Base-by-base conservation (phyloP, 1,140 invertebrate genomes). In the Lepidurus couesii region DNA sequence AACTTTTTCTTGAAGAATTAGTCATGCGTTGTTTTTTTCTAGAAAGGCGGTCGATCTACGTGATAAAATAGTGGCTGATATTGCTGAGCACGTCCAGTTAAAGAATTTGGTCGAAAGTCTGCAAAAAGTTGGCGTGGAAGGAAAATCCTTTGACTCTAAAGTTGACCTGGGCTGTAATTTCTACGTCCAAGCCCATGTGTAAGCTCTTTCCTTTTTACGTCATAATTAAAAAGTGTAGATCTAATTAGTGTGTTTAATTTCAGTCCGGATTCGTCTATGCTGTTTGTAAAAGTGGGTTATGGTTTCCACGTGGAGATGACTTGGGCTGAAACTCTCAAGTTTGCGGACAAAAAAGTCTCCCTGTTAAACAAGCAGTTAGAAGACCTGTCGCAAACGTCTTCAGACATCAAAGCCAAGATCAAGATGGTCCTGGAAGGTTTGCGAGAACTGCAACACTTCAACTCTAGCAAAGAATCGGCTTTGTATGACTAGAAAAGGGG, bases 141-240 rank as follows among this genome's bases (percentile, higher is more conserved):
- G 86, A 7, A 84, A 86, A 75, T 90, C 90, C 13, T 89, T 93
- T 45, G 94, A 94, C 83, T 92, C 92, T 0, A 90, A 94, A 87
- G 86, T 94, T 26, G 92, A 94, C 83, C 82, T 93, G 44, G 92
- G 93, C 24, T 91, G 91, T 81, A 92, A 91, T 84, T 90, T 92
- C 75, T 92, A 91, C 81, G 88, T 92, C 82, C 88, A 92, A 84
- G 91, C 91, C 53, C 87, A 89, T 80, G 90, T 93, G 83, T 79
- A 79, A 75, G 74, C 44, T 43, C 16, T 9, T 10, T 21, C 4
- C 10, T 78, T 77, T 79, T 42, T 5, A 11, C 26, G 75, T 13
- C 9, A 21, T 34, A 21, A 10, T 73, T 24, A 26, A 9, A 8
- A 16, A 77, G 16, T 7, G 16, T 11, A 10, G 6, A 11, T 74